These are phyloP conservation scores for Rhinichthys osculus DNA, from an alignment of 2,797 vertebrate genomes.

Conservation along the genomic window DNA sequence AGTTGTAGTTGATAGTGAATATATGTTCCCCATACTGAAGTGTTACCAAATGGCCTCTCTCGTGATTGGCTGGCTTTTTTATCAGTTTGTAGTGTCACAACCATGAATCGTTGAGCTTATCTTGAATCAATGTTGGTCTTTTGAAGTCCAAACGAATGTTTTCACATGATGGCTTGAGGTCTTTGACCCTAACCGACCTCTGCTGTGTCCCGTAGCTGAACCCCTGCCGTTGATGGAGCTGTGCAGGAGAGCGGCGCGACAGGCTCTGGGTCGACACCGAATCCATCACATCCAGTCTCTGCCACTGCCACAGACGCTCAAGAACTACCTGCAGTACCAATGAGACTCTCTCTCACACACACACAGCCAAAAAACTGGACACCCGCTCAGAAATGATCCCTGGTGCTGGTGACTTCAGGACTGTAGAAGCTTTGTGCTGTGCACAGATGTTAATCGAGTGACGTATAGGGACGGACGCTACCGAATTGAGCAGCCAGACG, in stretches of 20 bases:
- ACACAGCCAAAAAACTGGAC: constrained; percentile 42
- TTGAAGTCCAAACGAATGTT: constrained; percentile 6
- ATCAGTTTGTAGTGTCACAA: background rate
- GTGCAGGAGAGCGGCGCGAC: constrained; percentile 91
- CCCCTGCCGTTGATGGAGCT: constrained; percentile 97
- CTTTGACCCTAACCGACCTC: constrained; percentile 33
- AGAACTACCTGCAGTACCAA: constrained; percentile 98
- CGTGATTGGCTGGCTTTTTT: background rate
- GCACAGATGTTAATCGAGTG: constrained; percentile 1
- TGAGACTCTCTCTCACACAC: constrained; percentile 67
- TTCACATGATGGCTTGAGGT: background rate
- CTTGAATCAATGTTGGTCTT: background rate
- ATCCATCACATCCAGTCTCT: constrained; percentile 91
- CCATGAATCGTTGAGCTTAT: background rate
- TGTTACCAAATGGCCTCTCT: background rate
- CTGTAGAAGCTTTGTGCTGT: constrained; percentile 31
- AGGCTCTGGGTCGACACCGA: constrained; percentile 90
- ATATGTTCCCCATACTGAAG: too few relatives aligned
- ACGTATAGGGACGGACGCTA: background rate
- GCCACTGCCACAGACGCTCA: constrained; percentile 94
- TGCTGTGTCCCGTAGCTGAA: constrained; percentile 81
- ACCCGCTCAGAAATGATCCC: background rate
- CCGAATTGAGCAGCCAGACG: background rate
- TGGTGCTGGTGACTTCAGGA: background rate
- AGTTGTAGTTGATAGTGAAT: too few relatives aligned